Base-by-base conservation (phyloP, 2,113 vertebrate genomes). In the Lanius collurio region DNA sequence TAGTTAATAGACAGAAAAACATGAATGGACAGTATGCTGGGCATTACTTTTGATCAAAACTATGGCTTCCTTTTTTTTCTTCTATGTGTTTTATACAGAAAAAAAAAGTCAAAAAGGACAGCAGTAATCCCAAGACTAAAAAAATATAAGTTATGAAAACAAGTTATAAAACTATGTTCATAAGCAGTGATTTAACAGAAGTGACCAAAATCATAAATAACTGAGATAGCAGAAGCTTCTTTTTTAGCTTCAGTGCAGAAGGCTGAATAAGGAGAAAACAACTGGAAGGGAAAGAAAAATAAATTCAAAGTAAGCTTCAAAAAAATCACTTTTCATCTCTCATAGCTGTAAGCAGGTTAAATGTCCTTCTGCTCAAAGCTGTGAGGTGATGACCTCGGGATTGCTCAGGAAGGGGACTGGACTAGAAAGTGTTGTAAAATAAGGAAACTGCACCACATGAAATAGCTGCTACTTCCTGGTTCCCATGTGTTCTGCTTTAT, bases 151-250 rank as follows among this genome's bases (percentile, higher is more conserved):
- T 75, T 89, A 73, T 33, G 56, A 89, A 70, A 94, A 81, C 18
- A 95, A 84, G 69, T 73, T 85, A 74, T 49, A 93, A 94, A 94
- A 69, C 30, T 53, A 30, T 35, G 15, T 65, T 93, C 16, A 2
- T 63, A 86, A 94, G 35, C 24, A 37, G n/a, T 33, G 42, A 82
- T 73, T 93, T 82, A 91, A 80, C 53, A 82, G 74, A 92, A 83
- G 30, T 62, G 67, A 70, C 57, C 63, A 65, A 95, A 95, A 69
- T 83, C n/a, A 81, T 71, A 92, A 95, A 93, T 84, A 35, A 90
- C 62, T 73, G 77, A 93, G 79, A 92, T 89, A 95, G 79, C 13
- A 82, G 92, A 89, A 74, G 39, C 15, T 87, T 82, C 52, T n/a
- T 95, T 81, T 89, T 68, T 39, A 70, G 46, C 52, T 87, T 67